Base-by-base conservation (phyloP, 64 coral and sea anemone genomes). In the Montipora cactus region DNA sequence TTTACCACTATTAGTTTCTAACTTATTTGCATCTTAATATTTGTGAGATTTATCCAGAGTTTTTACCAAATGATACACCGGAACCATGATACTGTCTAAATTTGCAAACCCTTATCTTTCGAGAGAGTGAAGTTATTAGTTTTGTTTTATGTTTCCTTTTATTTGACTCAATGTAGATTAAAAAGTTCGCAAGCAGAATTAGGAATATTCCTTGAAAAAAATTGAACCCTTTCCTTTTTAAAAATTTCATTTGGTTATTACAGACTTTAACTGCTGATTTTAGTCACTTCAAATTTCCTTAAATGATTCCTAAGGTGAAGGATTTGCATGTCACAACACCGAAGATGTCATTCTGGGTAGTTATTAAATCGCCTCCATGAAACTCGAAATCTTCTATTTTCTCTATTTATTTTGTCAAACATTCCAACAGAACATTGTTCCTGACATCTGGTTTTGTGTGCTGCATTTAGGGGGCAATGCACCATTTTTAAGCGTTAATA, bases 21-120 rank as follows among this genome's bases (percentile, higher is more conserved):
- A 37, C 1, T 37, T 37, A 37, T 37, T 37, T 37, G 37, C 37
- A 37, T 83, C 20, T 44, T 66, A 61, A 84, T 84, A 84, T 68
- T 68, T 44, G 18, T 16, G 81, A 84, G 81, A 84, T 67, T 84
- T 84, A 68, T 84, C 37, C 19, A 84, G 81, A 84, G 81, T 84
- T 84, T 84, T 67, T 48, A 76, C 22, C 10, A n/a, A 84, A 8
- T 15, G 25, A 37, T 2, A 44, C 22, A 64, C 80, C 28, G 81
- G 15, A 76, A 16, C 74, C 11, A 47, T 76, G 74, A 76, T 76
- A 1, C 9, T 76, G 37, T 76, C 10, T 76, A 14, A 44, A 8
- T 76, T 46, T 45, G 23, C 12, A 25, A 12, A 76, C 9, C 10
- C 44, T 11, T 76, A 3, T 7, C 44, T 46, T 45, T 44, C 28